Evolutionary conservation across 2,888 invertebrate species (phyloP).

Genomic region (Hydrotaea cyrtoneurina): DNA sequence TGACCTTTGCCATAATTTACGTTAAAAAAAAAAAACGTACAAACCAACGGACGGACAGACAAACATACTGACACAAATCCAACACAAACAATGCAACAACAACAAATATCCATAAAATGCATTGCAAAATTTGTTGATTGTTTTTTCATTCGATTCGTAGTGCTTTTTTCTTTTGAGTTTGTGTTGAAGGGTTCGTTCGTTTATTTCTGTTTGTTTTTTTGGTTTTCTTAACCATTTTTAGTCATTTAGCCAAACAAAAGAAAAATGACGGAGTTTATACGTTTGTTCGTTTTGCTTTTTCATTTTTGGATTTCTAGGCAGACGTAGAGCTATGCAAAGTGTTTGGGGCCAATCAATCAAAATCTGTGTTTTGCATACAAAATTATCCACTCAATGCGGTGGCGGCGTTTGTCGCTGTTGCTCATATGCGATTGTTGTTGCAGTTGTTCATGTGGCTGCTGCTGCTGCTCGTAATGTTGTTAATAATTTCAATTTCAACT

Average conservation of each 20-base stretch:
- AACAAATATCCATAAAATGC: conserved; percentile 38
- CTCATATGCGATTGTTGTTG: not conserved
- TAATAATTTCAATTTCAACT: conserved; percentile 41
- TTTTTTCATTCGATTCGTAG: conserved; percentile 5
- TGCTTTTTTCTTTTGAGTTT: conserved; percentile 18
- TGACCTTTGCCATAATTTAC: conserved; percentile 67
- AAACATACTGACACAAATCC: conserved; percentile 28
- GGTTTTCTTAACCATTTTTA: not conserved
- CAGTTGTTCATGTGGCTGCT: not conserved
- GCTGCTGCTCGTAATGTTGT: conserved; percentile 14
- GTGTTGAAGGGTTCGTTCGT: conserved; percentile 46
- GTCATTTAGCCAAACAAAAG: conserved; percentile 1
- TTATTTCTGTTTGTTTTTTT: not conserved
- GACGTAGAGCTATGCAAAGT: conserved; percentile 31
- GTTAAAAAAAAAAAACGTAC: conserved; percentile 41
- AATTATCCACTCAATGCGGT: conserved; percentile 35
- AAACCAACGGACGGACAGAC: conserved; percentile 46
- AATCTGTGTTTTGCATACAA: conserved; percentile 65
- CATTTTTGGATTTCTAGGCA: not conserved
- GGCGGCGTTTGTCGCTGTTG: not conserved
- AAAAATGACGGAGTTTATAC: conserved; percentile 19
- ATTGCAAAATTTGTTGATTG: conserved; percentile 44
- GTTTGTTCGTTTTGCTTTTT: conserved; percentile 20
- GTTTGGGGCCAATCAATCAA: conserved; percentile 63
- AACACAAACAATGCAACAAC: conserved; percentile 9